A percentile compares a stretch with the other conserved stretches of the same genome.
These are phyloP conservation scores for Pogona vitticeps DNA, from an alignment of 2,113 vertebrate species.

Conservation along the genomic window DNA sequence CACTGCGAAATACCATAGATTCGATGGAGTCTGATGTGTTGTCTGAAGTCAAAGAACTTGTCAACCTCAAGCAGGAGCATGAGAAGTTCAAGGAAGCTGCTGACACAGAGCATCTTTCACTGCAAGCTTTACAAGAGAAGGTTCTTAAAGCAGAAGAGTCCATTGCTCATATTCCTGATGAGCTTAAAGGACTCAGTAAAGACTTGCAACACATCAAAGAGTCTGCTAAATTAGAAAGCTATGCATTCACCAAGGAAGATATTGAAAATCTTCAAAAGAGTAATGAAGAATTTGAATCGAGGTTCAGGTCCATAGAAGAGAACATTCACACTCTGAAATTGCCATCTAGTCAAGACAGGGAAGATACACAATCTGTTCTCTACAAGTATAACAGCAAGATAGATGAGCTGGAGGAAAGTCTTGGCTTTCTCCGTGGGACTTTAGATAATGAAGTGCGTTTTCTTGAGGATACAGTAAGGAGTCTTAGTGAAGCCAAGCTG, in stretches of 20 bases:
- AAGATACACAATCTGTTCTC: slow-evolving; percentile 75
- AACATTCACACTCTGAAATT: slow-evolving; percentile 61
- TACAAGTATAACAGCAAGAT: slow-evolving; percentile 76
- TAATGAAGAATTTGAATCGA: slow-evolving; percentile 75
- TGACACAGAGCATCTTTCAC: slow-evolving; percentile 73
- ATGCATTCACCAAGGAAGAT: slow-evolving; percentile 50
- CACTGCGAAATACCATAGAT: slow-evolving; percentile 82
- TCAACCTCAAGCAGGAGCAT: slow-evolving; percentile 85
- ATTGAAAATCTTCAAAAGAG: slow-evolving; percentile 68
- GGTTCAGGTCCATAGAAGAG: slow-evolving; percentile 79
- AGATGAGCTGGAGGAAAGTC: slow-evolving; percentile 64
- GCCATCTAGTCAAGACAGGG: slow-evolving; percentile 62
- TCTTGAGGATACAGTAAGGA: slow-evolving; percentile 59
- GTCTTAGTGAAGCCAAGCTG: slow-evolving; percentile 74
- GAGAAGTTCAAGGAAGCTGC: slow-evolving; percentile 81
- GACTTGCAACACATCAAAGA: slow-evolving; percentile 69
- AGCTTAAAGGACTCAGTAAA: slow-evolving; percentile 73
- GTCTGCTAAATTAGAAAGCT: slow-evolving; percentile 56
- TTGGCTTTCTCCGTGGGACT: slow-evolving; percentile 46
- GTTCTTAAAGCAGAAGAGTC: slow-evolving; percentile 73
- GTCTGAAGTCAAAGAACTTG: slow-evolving; percentile 88
- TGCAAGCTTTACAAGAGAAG: slow-evolving; percentile 80
- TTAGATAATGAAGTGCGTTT: slow-evolving; percentile 46
- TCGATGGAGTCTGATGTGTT: slow-evolving; percentile 87
- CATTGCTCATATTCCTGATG: slow-evolving; percentile 71